phyloP scores from a whole-genome alignment of 1,140 invertebrate species.

The Heterodera schachtii region DNA sequence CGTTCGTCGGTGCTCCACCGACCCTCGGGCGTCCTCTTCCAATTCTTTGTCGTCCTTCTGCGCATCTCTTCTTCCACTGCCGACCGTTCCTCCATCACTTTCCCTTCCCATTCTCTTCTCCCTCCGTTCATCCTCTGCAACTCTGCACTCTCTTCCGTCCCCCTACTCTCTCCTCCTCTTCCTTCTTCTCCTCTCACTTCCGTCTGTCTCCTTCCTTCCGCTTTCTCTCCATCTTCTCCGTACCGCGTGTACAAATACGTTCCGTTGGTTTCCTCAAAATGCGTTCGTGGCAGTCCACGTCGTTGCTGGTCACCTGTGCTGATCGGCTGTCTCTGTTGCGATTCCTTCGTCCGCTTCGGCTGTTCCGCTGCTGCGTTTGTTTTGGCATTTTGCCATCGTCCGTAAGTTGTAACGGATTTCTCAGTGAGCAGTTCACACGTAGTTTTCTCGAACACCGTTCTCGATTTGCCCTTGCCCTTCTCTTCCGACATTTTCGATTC shows the following conservation, averaged over 20 bases:
- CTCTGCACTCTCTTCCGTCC: background rate
- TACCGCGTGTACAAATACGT: conserved; percentile 42
- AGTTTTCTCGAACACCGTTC: conserved; percentile 43
- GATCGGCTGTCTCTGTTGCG: conserved; percentile 11
- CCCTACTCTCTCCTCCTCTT: background rate
- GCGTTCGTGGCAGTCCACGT: conserved; percentile 9
- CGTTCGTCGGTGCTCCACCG: background rate
- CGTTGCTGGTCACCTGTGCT: conserved; percentile 13
- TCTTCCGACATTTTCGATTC: conserved; percentile 36
- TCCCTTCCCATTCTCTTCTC: background rate
- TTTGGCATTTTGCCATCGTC: conserved; percentile 3
- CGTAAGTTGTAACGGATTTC: conserved; percentile 35
- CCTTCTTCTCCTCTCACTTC: conserved; percentile 1
- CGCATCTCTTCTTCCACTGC: conserved; percentile 2
- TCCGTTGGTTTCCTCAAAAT: conserved; percentile 2
- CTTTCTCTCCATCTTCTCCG: conserved; percentile 38
- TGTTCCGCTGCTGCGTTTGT: background rate
- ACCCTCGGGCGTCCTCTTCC: background rate
- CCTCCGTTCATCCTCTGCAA: too few species aligned
- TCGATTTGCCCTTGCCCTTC: conserved; percentile 29
- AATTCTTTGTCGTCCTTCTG: background rate
- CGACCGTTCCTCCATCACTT: conserved; percentile 3
- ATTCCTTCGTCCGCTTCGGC: background rate
- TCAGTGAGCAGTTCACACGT: conserved; percentile 38
- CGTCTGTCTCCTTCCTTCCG: conserved; percentile 2